Percentiles rank a stretch among this genome's conserved stretches.
Conservation (phyloP, 2,888 invertebrate species). For the Biston betularia region DNA sequence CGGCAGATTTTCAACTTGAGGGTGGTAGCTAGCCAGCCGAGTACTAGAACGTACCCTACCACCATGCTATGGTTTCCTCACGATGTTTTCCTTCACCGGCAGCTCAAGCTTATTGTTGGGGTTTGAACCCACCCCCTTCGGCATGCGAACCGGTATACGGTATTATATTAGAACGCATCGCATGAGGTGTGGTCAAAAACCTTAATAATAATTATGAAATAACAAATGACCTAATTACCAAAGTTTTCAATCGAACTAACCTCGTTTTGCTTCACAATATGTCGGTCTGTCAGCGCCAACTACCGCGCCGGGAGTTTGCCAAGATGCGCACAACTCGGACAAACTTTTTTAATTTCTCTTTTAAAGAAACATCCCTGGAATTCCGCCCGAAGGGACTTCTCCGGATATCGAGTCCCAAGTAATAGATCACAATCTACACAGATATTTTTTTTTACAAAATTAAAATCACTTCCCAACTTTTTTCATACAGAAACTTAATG, state of each 20-base stretch:
- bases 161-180: too few species aligned
- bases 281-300: slow-evolving; percentile 38
- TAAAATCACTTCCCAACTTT: neutral
- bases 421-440: slow-evolving; percentile 3
- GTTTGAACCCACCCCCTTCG: too few species aligned
- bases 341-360: slow-evolving; percentile 79
- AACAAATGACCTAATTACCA: neutral
- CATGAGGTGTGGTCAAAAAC: too few species aligned
- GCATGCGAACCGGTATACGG: too few species aligned
- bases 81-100: too few species aligned
- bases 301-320: slow-evolving; percentile 41
- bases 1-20: too few species aligned
- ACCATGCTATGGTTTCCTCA: too few species aligned
- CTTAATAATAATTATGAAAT: too few species aligned
- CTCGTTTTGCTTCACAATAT: slow-evolving; percentile 3
- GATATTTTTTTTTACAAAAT: neutral
- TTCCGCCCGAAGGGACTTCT: slow-evolving; percentile 44
- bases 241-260: slow-evolving; percentile 5
- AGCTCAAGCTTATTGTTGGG: too few species aligned
- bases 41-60: too few species aligned
- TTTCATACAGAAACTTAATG: too few species aligned
- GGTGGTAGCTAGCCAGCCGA: too few species aligned
- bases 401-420: slow-evolving; percentile 57
- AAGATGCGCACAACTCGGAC: slow-evolving; percentile 51
- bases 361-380: slow-evolving; percentile 60